A percentile compares a stretch with the other conserved stretches of the same genome.
These are phyloP conservation scores for Bugula neritina DNA, from an alignment of 2,888 invertebrate species.

Conservation along the genomic window DNA sequence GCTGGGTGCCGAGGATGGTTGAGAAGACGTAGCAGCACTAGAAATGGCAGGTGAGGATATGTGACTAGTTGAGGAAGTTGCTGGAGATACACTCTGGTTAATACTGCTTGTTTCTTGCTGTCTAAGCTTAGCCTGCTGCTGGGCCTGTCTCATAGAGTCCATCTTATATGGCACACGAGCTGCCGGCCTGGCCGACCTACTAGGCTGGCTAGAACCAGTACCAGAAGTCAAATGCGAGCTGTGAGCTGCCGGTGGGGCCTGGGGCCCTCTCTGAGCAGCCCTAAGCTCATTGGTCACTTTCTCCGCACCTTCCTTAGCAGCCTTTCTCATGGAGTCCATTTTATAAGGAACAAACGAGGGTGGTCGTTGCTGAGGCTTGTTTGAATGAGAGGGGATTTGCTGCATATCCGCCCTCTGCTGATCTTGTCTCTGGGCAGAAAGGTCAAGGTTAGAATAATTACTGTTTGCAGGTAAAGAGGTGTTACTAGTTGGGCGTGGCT, in stretches of 20 bases:
- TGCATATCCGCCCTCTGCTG: no score
- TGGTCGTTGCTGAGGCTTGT: background rate
- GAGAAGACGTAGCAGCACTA: no score
- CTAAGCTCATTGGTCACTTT: background rate
- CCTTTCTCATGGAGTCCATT: slow-evolving; percentile 13
- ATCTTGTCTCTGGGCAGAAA: background rate
- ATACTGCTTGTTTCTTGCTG: background rate
- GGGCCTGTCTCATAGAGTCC: slow-evolving; percentile 16
- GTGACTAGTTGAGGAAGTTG: no score
- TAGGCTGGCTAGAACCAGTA: background rate
- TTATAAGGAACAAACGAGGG: slow-evolving; percentile 11
- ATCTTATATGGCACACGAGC: slow-evolving; percentile 15
- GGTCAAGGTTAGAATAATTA: background rate
- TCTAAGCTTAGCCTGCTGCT: background rate
- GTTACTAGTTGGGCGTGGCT: background rate
- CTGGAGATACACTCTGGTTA: no score
- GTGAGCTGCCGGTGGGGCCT: background rate
- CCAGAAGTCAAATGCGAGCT: background rate
- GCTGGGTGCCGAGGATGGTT: no score
- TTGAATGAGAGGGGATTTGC: background rate
- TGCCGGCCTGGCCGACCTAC: background rate
- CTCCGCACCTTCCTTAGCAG: background rate
- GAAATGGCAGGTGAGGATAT: no score
- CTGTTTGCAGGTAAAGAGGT: background rate
- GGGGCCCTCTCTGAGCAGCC: background rate